Percentiles rank a stretch among this genome's conserved stretches.
Conservation (phyloP, 2,113 vertebrate genomes). For the Ceyx margarethae region DNA sequence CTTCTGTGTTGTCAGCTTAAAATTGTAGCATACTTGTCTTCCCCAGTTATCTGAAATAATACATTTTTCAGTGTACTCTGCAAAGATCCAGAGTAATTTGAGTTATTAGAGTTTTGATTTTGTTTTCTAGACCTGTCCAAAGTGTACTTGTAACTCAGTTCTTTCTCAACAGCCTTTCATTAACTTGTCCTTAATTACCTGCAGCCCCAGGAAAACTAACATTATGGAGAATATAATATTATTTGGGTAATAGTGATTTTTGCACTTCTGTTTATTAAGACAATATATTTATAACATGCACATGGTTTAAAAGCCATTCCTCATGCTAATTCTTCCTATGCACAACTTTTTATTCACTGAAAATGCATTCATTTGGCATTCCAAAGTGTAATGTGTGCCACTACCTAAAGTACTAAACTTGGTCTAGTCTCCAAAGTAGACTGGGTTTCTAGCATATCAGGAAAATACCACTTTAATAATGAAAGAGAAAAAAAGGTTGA, state of each 20-base stretch:
- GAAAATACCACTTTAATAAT: neutral
- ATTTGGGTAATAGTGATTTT: neutral
- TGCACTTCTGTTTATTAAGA: neutral
- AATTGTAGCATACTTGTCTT: neutral
- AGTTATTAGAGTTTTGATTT: neutral
- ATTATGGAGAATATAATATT: neutral
- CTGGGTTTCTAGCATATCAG: neutral
- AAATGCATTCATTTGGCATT: neutral
- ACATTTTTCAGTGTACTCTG: neutral
- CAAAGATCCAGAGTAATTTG: neutral
- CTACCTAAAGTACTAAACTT: constrained; percentile 52
- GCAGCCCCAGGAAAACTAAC: neutral
- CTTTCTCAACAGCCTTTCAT: neutral
- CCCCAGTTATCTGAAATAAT: neutral
- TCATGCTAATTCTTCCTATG: neutral
- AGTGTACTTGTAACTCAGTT: neutral
- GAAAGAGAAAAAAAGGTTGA: neutral
- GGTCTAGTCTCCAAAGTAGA: constrained; percentile 59
- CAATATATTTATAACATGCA: neutral
- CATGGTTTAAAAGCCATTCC: neutral
- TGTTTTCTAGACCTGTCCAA: neutral
- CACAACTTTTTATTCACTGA: neutral
- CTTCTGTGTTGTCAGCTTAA: neutral
- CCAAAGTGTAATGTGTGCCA: neutral
- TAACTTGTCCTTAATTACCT: neutral